Conservation (phyloP, 2,113 vertebrate genomes). For the Martes martes region DNA sequence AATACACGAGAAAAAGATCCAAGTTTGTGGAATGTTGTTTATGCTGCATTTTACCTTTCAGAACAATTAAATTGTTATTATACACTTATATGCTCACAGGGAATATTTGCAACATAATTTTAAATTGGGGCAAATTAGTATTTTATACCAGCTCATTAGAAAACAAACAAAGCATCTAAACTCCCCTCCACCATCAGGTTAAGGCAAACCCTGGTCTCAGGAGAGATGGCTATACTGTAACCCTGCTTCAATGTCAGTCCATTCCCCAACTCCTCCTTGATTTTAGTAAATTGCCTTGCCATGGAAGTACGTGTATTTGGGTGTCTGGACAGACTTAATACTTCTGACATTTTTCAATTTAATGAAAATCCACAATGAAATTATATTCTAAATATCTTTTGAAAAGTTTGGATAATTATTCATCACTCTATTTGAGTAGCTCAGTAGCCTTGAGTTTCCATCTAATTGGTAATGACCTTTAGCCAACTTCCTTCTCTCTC, state of each 20-base stretch:
- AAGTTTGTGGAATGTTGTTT: slow-evolving; percentile 57
- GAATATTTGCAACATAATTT: slow-evolving; percentile 64
- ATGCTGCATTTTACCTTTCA: slow-evolving; percentile 61
- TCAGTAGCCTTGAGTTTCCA: slow-evolving; percentile 63
- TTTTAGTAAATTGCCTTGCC: not conserved
- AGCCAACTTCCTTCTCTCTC: slow-evolving; percentile 60
- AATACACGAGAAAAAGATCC: slow-evolving; percentile 47
- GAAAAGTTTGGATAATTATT: slow-evolving; percentile 62
- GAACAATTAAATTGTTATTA: slow-evolving; percentile 68
- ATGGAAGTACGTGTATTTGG: not conserved
- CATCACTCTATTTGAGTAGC: slow-evolving; percentile 58
- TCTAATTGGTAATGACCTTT: slow-evolving; percentile 73
- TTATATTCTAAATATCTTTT: slow-evolving; percentile 60
- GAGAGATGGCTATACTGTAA: not conserved
- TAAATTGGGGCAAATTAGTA: slow-evolving; percentile 59
- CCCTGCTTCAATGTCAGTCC: not conserved
- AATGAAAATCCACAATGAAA: slow-evolving; percentile 54
- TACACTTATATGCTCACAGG: slow-evolving; percentile 47
- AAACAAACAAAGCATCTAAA: slow-evolving; percentile 57
- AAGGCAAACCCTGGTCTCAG: slow-evolving; percentile 18
- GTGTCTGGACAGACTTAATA: slow-evolving; percentile 21
- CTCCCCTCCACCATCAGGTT: not conserved
- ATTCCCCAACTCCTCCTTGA: not conserved
- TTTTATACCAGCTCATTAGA: slow-evolving; percentile 58
- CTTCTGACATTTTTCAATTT: slow-evolving; percentile 29